Evolutionary conservation across 1,140 invertebrate genomes (phyloP).

Genomic region (Nasonia giraulti): DNA sequence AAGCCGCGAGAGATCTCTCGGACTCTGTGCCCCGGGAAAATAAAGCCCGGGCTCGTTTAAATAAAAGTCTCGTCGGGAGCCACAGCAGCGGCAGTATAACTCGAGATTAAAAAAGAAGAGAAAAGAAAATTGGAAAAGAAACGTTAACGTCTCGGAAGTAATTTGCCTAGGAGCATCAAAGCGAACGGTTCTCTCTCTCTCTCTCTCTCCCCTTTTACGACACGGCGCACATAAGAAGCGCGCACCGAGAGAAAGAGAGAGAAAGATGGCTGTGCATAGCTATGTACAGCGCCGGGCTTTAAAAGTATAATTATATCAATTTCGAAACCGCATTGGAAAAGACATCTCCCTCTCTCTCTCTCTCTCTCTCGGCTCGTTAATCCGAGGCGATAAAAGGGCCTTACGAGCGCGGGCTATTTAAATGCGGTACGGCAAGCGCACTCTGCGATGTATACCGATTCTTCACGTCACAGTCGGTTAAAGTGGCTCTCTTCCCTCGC

Average conservation of each 20-base stretch:
- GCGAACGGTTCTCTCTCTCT: conserved; percentile 18
- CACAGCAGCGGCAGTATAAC: conserved; percentile 2
- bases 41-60: not conserved
- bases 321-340: conserved; percentile 34
- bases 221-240: not conserved
- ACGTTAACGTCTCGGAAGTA: conserved; percentile 37
- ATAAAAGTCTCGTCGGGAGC: conserved; percentile 14
- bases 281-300: not conserved
- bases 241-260: not conserved
- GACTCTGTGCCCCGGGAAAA: not conserved
- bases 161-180: conserved; percentile 52
- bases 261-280: not conserved
- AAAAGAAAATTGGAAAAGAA: conserved; percentile 23
- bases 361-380: too few relatives aligned
- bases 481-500: not conserved
- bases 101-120: conserved; percentile 13
- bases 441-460: not conserved
- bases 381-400: not conserved
- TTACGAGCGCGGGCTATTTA: not conserved
- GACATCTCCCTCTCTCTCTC: not conserved
- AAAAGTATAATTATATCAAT: conserved; percentile 41
- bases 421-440: not conserved
- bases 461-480: not conserved
- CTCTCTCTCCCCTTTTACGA: conserved; percentile 6
- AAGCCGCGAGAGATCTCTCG: not conserved